Evolutionary conservation across 2,888 invertebrate genomes (phyloP).

Genomic region (Stratiomys singularior): DNA sequence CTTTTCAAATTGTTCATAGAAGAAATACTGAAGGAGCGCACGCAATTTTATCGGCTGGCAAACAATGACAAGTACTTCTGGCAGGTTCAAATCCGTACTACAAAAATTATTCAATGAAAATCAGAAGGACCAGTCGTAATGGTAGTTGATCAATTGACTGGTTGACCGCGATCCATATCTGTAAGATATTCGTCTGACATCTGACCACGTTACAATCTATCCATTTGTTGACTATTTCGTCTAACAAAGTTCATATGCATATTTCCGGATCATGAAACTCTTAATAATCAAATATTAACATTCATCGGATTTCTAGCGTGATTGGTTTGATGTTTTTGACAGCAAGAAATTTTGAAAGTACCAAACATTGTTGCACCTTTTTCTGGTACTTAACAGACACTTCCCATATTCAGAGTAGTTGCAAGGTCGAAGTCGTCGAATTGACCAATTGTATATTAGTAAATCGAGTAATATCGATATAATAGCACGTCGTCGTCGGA

Average conservation of each 20-base stretch:
- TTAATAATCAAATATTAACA: neutral
- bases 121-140: constrained; percentile 10
- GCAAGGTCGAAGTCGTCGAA: constrained; percentile 16
- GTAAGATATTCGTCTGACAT: constrained; percentile 20
- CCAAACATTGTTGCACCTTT: neutral
- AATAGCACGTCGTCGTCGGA: neutral
- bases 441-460: neutral
- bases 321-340: constrained; percentile 10
- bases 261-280: constrained; percentile 14
- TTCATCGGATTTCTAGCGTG: constrained; percentile 16
- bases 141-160: constrained; percentile 31
- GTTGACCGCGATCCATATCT: constrained; percentile 41
- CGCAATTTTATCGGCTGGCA: too few species aligned
- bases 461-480: neutral
- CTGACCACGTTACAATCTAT: neutral
- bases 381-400: constrained; percentile 7
- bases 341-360: constrained; percentile 5
- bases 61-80: neutral
- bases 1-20: neutral
- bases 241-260: constrained; percentile 4
- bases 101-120: neutral
- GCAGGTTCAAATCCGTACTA: neutral
- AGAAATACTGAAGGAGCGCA: too few species aligned
- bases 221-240: neutral
- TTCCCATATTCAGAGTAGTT: neutral